Evolutionary conservation across 2,797 vertebrate genomes (phyloP), one percentile per base, ranked within the genome.

Genomic region (Todus mexicanus): DNA sequence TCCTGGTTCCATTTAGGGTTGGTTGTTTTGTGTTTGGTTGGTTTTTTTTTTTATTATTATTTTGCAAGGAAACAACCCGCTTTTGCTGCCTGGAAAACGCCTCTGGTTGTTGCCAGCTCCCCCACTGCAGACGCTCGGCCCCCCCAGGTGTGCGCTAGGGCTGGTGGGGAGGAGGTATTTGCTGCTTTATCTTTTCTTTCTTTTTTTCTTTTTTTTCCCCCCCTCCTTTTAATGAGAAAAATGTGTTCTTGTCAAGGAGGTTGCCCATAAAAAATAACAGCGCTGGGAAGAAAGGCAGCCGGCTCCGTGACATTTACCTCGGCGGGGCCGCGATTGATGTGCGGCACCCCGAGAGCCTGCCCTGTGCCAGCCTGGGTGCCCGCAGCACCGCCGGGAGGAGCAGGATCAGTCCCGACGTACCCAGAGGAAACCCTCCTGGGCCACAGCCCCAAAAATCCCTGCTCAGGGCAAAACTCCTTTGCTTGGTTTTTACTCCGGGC

Each of bases 41-140:
- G 40, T 9, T 20, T 12, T 45, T 23, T 38, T 26, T 38, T 29
- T 17, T n/a, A n/a, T n/a, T n/a, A n/a, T n/a, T n/a, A n/a, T 53
- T 64, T 80, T 64, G 6, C 85, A 45, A 90, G 56, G 82, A 68
- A 75, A 92, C 29, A 87, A 75, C 47, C 50, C 6, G 6, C 12
- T 65, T 92, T 92, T 80, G 45, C 72, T 87, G 89, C 82, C 65
- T 75, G 86, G 87, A 77, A 73, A 90, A 66, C 40, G 69, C 42
- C 26, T 73, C 59, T 16, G 22, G 26, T 92, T 95, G 26, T 89
- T 95, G 76, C 21, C 75, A 73, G 89, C 69, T 86, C 50, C 43
- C 59, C 11, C 15, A 35, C 57, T 0, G 1, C 35, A 38, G 50
- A 33, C 4, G 1, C 61, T 70, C 56, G 61, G 15, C 19, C 56